Evolutionary conservation across 2,113 vertebrate species (phyloP).

Genomic region (Nannobrachium achirus): DNA sequence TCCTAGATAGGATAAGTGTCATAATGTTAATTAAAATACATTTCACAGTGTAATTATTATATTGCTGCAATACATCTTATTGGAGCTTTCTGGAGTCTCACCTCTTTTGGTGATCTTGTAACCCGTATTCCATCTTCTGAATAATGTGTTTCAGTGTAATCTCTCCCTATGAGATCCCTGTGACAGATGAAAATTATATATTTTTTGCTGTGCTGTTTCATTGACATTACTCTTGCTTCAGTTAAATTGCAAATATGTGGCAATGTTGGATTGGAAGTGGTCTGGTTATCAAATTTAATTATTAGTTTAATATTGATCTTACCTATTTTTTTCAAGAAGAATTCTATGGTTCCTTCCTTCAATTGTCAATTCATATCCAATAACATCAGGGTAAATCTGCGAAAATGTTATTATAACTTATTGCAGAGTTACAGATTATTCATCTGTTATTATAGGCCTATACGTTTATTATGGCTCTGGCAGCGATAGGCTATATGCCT

Average conservation of each 20-base stretch:
- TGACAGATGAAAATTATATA: background rate
- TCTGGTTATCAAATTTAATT: background rate
- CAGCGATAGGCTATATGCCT: too few species aligned
- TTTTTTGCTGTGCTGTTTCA: background rate
- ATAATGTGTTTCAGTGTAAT: constrained; percentile 84
- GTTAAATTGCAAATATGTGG: too few species aligned
- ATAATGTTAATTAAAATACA: background rate
- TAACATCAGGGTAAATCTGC: constrained; percentile 71
- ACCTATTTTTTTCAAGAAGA: constrained; percentile 81
- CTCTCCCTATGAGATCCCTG: constrained; percentile 82
- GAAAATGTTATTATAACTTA: background rate
- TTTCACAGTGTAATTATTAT: background rate
- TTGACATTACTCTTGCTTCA: too few species aligned
- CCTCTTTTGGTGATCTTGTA: constrained; percentile 70
- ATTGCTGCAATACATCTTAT: background rate
- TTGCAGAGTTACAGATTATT: background rate
- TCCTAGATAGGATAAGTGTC: constrained; percentile 71
- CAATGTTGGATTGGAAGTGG: background rate
- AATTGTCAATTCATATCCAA: constrained; percentile 71
- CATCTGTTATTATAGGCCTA: too few species aligned
- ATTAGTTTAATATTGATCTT: background rate
- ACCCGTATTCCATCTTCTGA: constrained; percentile 76
- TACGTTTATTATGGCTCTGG: too few species aligned
- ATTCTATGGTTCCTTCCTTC: constrained; percentile 74
- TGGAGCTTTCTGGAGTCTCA: constrained; percentile 42